A percentile compares a stretch with the other conserved stretches of the same genome.
These are phyloP conservation scores for Alethe diademata DNA, from an alignment of 2,113 vertebrate species.

Conservation along the genomic window DNA sequence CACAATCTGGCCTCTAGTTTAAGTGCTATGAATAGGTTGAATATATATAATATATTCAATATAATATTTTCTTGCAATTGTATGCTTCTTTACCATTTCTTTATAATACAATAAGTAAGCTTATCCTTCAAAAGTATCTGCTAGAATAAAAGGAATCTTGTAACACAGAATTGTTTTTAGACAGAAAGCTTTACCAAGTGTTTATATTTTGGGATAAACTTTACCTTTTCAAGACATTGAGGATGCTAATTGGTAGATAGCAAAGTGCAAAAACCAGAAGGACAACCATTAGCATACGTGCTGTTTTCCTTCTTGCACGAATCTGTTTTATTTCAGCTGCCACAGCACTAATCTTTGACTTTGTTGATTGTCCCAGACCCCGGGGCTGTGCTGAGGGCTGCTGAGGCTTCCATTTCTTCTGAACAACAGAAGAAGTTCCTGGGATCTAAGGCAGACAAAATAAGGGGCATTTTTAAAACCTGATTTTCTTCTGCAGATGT, in stretches of 20 bases:
- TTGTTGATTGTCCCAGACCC: constrained; percentile 74
- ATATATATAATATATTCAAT: background rate
- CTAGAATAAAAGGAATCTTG: background rate
- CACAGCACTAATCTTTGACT: constrained; percentile 81
- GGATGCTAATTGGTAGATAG: constrained; percentile 95
- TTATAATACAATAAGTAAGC: background rate
- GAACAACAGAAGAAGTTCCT: constrained; percentile 87
- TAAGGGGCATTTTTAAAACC: background rate
- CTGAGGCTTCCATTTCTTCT: constrained; percentile 89
- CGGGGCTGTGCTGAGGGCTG: constrained; percentile 75
- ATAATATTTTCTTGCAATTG: background rate
- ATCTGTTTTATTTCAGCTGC: constrained; percentile 96
- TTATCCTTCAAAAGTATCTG: background rate
- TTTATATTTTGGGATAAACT: background rate
- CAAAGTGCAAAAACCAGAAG: constrained; percentile 94
- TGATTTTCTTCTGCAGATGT: background rate
- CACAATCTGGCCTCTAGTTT: background rate
- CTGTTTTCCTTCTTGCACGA: constrained; percentile 89
- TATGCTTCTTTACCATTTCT: background rate
- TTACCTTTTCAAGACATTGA: constrained; percentile 97
- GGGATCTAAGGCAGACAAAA: constrained; percentile 82
- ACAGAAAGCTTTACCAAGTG: background rate
- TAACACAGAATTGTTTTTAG: background rate
- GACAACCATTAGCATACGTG: constrained; percentile 95
- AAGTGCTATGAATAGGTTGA: background rate